Conservation (phyloP, 2,113 vertebrate genomes). For the Tragulus kanchil region DNA sequence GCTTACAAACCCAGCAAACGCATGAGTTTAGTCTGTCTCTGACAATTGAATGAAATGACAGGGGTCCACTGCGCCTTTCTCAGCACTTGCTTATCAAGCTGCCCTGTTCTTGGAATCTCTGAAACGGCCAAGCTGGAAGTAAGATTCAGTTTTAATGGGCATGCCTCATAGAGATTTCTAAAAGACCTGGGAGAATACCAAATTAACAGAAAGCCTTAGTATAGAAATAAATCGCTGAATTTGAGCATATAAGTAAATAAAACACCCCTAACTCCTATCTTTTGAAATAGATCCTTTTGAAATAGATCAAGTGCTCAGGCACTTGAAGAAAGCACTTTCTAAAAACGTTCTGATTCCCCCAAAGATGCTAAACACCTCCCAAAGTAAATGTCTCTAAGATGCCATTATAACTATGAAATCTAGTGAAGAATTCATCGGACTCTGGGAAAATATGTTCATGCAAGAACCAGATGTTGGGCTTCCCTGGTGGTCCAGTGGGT, state of each 20-base stretch:
- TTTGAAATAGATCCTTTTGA: slow-evolving; percentile 32
- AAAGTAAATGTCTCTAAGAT: neutral
- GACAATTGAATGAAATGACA: neutral
- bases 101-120: neutral
- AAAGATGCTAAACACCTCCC: slow-evolving; percentile 23
- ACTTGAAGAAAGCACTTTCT: slow-evolving; percentile 36
- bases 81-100: neutral
- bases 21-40: neutral
- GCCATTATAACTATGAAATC: neutral
- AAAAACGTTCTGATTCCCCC: neutral
- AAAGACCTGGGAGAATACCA: neutral
- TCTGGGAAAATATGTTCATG: neutral
- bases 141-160: neutral
- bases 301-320: neutral
- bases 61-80: neutral
- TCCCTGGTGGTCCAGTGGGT: too few species aligned
- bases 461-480: neutral
- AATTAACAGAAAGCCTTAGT: slow-evolving; percentile 39
- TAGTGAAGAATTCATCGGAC: neutral
- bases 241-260: slow-evolving; percentile 50
- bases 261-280: neutral
- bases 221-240: slow-evolving; percentile 13
- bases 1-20: slow-evolving; percentile 1
- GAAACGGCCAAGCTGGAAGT: neutral
- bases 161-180: slow-evolving; percentile 2